Evolutionary conservation across 2,797 vertebrate species (phyloP).

Genomic region (Lacerta bilineata): DNA sequence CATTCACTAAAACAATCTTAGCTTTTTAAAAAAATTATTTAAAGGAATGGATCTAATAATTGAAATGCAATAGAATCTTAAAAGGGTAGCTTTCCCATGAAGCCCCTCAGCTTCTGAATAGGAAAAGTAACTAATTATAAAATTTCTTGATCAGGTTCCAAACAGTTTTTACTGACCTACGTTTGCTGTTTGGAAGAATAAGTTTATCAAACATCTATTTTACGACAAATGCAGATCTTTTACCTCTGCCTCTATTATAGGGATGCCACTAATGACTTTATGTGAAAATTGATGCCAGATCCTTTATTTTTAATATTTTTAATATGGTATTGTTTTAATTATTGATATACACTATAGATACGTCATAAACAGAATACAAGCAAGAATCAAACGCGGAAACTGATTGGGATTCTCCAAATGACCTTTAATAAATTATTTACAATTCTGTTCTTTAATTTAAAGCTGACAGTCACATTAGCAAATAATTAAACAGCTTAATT

Average conservation of each 20-base stretch:
- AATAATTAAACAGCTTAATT: too few species aligned
- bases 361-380: too few species aligned
- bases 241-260: not conserved
- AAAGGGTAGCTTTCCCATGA: not conserved
- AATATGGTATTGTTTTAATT: too few species aligned
- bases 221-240: not conserved
- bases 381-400: too few species aligned
- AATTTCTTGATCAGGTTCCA: not conserved
- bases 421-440: too few species aligned
- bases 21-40: not conserved
- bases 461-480: too few species aligned
- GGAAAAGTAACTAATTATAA: not conserved
- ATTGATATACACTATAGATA: too few species aligned
- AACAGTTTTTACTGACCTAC: not conserved
- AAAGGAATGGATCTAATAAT: not conserved
- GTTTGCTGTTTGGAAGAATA: too few species aligned
- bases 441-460: too few species aligned
- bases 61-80: not conserved
- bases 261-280: not conserved
- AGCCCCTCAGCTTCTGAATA: not conserved
- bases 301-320: too few species aligned
- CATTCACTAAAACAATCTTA: constrained; percentile 64
- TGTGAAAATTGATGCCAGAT: not conserved
- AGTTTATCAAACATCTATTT: not conserved
- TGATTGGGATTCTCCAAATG: too few species aligned